Evolutionary conservation across 1,140 invertebrate genomes (phyloP).

Genomic region (Saccostrea glomerata): DNA sequence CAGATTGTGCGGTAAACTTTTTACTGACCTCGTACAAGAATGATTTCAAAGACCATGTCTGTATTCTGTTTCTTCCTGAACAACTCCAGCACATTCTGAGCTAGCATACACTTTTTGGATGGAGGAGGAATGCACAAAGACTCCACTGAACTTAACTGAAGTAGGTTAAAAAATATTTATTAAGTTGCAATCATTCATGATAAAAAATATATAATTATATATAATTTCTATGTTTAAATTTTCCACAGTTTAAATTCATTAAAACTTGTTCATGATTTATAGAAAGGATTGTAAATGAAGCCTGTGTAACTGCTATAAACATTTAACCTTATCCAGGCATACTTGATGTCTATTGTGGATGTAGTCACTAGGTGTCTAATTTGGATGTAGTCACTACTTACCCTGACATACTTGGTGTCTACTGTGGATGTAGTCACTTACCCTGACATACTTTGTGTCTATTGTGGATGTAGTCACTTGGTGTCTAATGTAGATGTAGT

Average conservation of each 20-base stretch:
- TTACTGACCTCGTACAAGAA: slow-evolving; percentile 75
- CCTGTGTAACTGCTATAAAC: no score
- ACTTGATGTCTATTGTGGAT: slow-evolving; percentile 49
- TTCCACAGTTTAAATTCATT: no score
- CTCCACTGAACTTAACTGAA: slow-evolving; percentile 83
- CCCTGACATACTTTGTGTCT: slow-evolving; percentile 65
- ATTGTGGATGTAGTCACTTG: no score
- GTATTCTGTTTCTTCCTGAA: slow-evolving; percentile 80
- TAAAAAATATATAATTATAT: no score
- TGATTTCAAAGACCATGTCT: slow-evolving; percentile 86
- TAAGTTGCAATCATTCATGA: no score
- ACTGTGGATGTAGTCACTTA: slow-evolving; percentile 40
- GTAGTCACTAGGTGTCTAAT: slow-evolving; percentile 40
- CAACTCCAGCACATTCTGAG: slow-evolving; percentile 81
- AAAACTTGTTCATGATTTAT: no score
- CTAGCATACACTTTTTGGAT: slow-evolving; percentile 81
- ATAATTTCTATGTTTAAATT: no score
- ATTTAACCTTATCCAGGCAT: slow-evolving; percentile 59
- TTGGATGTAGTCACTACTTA: neutral
- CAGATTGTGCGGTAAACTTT: neutral
- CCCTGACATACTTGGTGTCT: slow-evolving; percentile 77
- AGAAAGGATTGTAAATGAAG: no score
- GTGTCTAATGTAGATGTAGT: neutral
- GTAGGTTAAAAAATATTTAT: slow-evolving; percentile 47
- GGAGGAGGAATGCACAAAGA: slow-evolving; percentile 83